These are phyloP conservation scores for Pseudococcus viburni DNA, from an alignment of 2,888 invertebrate species.

Conservation along the genomic window DNA sequence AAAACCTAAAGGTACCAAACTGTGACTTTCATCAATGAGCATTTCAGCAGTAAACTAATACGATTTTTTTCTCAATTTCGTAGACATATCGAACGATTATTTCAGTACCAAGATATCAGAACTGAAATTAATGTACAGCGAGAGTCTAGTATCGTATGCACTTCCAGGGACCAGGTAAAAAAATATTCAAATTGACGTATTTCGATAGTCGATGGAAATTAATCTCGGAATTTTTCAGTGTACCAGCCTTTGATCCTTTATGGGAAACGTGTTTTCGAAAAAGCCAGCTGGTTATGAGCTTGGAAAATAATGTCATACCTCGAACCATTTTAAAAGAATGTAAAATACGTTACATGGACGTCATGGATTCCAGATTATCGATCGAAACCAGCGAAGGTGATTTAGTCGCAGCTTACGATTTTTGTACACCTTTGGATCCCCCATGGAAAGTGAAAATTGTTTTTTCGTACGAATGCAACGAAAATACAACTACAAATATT, in stretches of 20 bases:
- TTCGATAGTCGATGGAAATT: too few relatives aligned
- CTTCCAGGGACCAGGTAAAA: slow-evolving; percentile 75
- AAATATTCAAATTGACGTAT: not conserved
- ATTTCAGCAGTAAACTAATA: not conserved
- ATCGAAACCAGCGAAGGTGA: slow-evolving; percentile 86
- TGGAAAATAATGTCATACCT: slow-evolving; percentile 71
- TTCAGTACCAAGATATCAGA: slow-evolving; percentile 80
- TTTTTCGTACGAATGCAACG: slow-evolving; percentile 72
- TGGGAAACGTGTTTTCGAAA: slow-evolving; percentile 82
- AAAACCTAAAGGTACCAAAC: slow-evolving; percentile 46
- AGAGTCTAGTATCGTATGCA: slow-evolving; percentile 89
- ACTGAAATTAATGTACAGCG: slow-evolving; percentile 88
- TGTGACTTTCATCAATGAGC: not conserved
- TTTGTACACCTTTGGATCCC: slow-evolving; percentile 83
- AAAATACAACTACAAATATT: slow-evolving; percentile 67
- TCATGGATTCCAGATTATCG: slow-evolving; percentile 82
- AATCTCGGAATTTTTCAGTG: not conserved
- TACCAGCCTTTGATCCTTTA: slow-evolving; percentile 75
- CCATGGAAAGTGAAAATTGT: slow-evolving; percentile 86
- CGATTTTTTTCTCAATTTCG: not conserved
- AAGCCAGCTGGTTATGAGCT: slow-evolving; percentile 85
- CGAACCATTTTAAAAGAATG: slow-evolving; percentile 75
- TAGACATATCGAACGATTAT: slow-evolving; percentile 51
- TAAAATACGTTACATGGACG: slow-evolving; percentile 83
- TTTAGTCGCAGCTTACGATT: slow-evolving; percentile 83